Evolutionary conservation across 2,797 vertebrate species (phyloP).

Genomic region (Loris lydekkerianus): DNA sequence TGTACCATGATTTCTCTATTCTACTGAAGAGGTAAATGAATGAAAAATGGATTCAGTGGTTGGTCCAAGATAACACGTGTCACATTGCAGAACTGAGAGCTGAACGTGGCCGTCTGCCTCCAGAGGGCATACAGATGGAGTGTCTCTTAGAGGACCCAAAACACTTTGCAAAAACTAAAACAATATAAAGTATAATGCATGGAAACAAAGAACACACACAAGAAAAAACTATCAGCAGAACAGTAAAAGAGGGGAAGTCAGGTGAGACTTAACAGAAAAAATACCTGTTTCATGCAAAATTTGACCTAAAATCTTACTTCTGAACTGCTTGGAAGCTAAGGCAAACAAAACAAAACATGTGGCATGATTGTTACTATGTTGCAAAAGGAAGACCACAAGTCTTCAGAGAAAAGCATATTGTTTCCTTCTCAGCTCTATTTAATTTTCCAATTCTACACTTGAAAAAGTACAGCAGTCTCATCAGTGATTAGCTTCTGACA

Average conservation of each 20-base stretch:
- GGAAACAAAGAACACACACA: background rate
- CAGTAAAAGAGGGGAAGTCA: background rate
- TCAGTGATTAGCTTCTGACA: constrained; percentile 43
- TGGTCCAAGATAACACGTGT: background rate
- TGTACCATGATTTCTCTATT: background rate
- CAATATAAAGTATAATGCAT: background rate
- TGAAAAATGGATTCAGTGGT: background rate
- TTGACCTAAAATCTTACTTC: background rate
- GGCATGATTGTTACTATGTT: background rate
- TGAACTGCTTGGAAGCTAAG: background rate
- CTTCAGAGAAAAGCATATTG: background rate
- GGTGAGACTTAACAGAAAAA: background rate
- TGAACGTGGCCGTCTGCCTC: background rate
- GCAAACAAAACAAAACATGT: background rate
- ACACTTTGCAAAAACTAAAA: background rate
- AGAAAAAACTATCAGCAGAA: background rate
- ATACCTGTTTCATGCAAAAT: background rate
- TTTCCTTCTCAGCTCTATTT: background rate
- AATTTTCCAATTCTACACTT: constrained; percentile 19
- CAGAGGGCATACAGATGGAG: background rate
- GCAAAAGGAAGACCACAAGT: background rate
- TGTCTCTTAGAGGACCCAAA: background rate
- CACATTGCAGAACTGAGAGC: background rate
- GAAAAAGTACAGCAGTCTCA: background rate
- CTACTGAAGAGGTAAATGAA: background rate